Percentiles rank a stretch among this genome's conserved stretches.
Evolutionary conservation across 2,888 invertebrate genomes (phyloP).

Genomic region (Epinotia nisella): DNA sequence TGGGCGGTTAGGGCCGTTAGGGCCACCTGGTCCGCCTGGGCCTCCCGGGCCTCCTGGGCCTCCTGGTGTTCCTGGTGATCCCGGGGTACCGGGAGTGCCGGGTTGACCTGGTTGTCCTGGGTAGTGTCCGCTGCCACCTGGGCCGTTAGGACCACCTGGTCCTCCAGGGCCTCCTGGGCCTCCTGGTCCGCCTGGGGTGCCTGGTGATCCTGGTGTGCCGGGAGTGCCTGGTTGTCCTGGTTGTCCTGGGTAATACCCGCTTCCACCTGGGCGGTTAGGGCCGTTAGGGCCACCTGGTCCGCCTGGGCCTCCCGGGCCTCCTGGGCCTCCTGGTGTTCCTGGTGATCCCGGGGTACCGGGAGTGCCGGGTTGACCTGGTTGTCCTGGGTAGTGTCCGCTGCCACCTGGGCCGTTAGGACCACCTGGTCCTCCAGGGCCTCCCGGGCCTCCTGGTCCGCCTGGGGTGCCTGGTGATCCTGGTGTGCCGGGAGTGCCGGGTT

Average conservation of each 20-base stretch:
- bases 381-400: conserved; percentile 24
- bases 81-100: too few species aligned
- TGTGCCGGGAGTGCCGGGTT: conserved; percentile 47
- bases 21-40: too few species aligned
- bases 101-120: too few species aligned
- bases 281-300: conserved; percentile 76
- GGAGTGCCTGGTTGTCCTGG: too few species aligned
- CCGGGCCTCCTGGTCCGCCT: conserved; percentile 57
- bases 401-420: conserved; percentile 41
- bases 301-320: conserved; percentile 68
- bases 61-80: too few species aligned
- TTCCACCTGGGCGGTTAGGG: conserved; percentile 54
- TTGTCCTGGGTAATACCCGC: too few species aligned
- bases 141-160: conserved; percentile 70
- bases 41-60: too few species aligned
- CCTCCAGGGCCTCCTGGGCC: conserved; percentile 72
- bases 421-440: conserved; percentile 50
- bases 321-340: conserved; percentile 47
- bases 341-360: conserved; percentile 46
- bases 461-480: conserved; percentile 52
- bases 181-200: conserved; percentile 47
- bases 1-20: too few species aligned
- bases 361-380: conserved; percentile 18
- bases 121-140: too few species aligned
- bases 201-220: conserved; percentile 34